Conservation (phyloP, 1,140 invertebrate species). For the Camponotus vicinus region DNA sequence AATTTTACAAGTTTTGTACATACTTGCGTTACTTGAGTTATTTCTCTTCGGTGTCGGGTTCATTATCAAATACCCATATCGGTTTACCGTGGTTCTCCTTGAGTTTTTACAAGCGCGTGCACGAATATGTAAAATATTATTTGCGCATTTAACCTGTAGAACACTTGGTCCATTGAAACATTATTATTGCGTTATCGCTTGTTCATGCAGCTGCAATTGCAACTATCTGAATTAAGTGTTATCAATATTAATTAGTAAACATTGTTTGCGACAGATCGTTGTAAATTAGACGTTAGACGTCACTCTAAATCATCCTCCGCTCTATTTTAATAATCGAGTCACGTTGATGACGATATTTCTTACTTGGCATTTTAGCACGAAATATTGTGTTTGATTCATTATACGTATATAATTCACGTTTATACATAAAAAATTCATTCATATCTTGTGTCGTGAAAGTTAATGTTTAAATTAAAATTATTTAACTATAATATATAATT, state of each 20-base stretch:
- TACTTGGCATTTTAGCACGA: neutral
- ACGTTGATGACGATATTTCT: neutral
- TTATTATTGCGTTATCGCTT: constrained; percentile 3
- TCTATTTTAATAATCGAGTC: neutral
- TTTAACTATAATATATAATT: neutral
- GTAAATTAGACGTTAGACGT: constrained; percentile 35
- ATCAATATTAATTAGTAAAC: constrained; percentile 23
- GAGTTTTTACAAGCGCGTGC: constrained; percentile 58
- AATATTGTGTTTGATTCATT: neutral
- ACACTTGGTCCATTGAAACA: neutral
- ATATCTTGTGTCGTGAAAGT: neutral
- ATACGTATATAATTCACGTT: neutral
- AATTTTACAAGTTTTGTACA: too few species aligned
- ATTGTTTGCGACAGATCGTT: neutral
- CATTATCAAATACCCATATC: constrained; percentile 68
- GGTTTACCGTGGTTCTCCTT: constrained; percentile 78
- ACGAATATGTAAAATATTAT: neutral
- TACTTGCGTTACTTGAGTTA: constrained; percentile 21
- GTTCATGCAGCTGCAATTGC: constrained; percentile 15
- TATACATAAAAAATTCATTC: neutral
- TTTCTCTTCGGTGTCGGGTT: constrained; percentile 67
- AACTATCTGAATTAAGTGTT: neutral
- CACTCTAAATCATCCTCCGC: neutral
- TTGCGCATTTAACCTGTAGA: neutral
- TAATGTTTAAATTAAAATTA: neutral